phyloP scores from a whole-genome alignment of 2,797 vertebrate genomes.

The Fundulus diaphanus region DNA sequence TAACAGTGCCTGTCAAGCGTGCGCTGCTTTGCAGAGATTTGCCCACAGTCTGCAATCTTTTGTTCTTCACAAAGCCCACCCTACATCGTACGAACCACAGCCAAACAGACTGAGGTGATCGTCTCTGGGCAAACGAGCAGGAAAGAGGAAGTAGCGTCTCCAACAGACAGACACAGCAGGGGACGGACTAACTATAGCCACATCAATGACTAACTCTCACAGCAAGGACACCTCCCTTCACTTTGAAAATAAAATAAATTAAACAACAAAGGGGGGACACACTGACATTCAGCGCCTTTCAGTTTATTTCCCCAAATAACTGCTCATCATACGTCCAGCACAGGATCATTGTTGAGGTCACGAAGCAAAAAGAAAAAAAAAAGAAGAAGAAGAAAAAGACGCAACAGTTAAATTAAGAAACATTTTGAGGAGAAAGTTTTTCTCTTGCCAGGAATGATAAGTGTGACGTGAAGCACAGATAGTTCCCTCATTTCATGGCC shows the following conservation, averaged over 20 bases:
- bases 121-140: conserved; percentile 36
- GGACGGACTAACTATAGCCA: conserved; percentile 84
- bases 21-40: conserved; percentile 44
- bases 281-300: conserved; percentile 85
- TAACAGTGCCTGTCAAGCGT: conserved; percentile 11
- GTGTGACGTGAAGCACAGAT: conserved; percentile 57
- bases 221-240: conserved; percentile 83
- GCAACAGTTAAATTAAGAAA: conserved; percentile 44
- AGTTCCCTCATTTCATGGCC: conserved; percentile 57
- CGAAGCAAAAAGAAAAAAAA: conserved; percentile 10
- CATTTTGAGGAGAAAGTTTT: conserved; percentile 55
- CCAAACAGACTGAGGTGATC: conserved; percentile 41
- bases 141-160: conserved; percentile 73
- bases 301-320: conserved; percentile 79
- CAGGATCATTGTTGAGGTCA: conserved; percentile 47
- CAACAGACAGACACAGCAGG: conserved; percentile 81
- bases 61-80: conserved; percentile 58
- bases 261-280: conserved; percentile 85
- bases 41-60: conserved; percentile 51
- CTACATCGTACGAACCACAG: conserved; percentile 34
- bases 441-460: conserved; percentile 50
- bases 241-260: conserved; percentile 90
- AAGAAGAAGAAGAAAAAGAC: not conserved
- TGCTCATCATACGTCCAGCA: conserved; percentile 51
- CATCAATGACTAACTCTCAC: conserved; percentile 87